Percentiles rank a stretch among this genome's conserved stretches.
Evolutionary conservation across 2,113 vertebrate species (phyloP).

Genomic region (Lates calcarifer): DNA sequence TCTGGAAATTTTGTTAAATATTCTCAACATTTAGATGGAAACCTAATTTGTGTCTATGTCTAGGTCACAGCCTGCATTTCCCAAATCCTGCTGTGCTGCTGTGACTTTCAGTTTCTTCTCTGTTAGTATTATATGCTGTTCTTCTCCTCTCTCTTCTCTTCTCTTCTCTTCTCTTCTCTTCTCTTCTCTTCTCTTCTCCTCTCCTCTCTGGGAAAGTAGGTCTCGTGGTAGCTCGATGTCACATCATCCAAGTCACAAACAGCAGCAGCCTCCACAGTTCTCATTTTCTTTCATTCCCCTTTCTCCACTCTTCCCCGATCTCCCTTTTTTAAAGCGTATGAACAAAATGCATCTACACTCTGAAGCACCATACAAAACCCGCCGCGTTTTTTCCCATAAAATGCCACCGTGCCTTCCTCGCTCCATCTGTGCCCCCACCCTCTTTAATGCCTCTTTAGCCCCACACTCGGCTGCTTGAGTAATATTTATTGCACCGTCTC

Average conservation of each 20-base stretch:
- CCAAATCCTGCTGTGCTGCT: background rate
- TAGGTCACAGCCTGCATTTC: conserved; percentile 11
- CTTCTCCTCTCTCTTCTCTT: background rate
- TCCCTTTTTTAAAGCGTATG: conserved; percentile 26
- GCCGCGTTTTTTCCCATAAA: conserved; percentile 28
- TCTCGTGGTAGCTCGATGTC: conserved; percentile 34
- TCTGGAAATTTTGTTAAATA: background rate
- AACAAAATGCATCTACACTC: conserved; percentile 63
- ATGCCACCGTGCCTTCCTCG: conserved; percentile 32
- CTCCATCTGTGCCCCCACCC: conserved; percentile 31
- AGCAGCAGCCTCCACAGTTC: conserved; percentile 31
- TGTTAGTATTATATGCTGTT: background rate
- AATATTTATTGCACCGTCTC: conserved; percentile 79
- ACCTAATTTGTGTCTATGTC: background rate
- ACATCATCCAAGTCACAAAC: conserved; percentile 33
- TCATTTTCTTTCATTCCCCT: conserved; percentile 49
- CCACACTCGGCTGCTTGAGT: conserved; percentile 70
- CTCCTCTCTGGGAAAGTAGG: conserved; percentile 45
- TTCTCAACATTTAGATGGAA: background rate
- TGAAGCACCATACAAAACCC: conserved; percentile 33
- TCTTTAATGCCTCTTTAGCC: conserved; percentile 62
- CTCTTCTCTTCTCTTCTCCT: conserved; percentile 31
- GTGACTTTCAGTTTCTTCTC: conserved; percentile 3
- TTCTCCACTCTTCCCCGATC: background rate
- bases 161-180: background rate